Base-by-base conservation (phyloP, 2,113 vertebrate genomes). In the Oncorhynchus masou region DNA sequence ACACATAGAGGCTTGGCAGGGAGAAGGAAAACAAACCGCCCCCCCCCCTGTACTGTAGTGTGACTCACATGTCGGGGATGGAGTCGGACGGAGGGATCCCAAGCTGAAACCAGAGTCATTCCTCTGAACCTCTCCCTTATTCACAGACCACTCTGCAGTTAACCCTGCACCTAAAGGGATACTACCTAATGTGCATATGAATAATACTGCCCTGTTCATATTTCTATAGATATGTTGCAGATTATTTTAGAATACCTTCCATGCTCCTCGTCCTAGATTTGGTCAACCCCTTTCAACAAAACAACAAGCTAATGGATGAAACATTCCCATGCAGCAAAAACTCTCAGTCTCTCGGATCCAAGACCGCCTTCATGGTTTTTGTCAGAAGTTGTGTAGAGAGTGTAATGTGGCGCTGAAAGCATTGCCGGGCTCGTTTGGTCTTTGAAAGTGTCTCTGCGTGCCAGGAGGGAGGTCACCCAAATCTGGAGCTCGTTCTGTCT, bases 341-440 rank as follows among this genome's bases (percentile, higher is more conserved):
- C 54, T 60, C 8, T 45, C 7, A 7, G 39, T 3, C 39, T 66
- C 34, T 54, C 57, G 19, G 8, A 57, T 68, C 74, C 74, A 34
- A 2, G 4, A 34, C 29, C 25, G 59, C 29, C 27, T 82, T 83
- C 90, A 91, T 92, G 92, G 94, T 93, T 93, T 94, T 94, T 95
- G 91, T 91, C 90, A 75, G 90, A 94, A 94, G 8, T 70, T 70
- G 4, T 68, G 62, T 75, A 13, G 69, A 9, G 48, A 77, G 70
- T 71, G 73, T 74, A 68, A 75, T 81, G 65, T 64, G 65, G 74
- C 71, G 31, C 67, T 71, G 83, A 70, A 76, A 74, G 76, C 79
- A 69, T 82, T 77, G 60, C 74, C 67, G 51, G 76, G 45, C 77
- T 78, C 51, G n/a, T 80, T 75, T 71, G 75, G 79, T 68, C 81